Conservation (phyloP, 2,797 vertebrate genomes). For the Rhyacichthys aspro region DNA sequence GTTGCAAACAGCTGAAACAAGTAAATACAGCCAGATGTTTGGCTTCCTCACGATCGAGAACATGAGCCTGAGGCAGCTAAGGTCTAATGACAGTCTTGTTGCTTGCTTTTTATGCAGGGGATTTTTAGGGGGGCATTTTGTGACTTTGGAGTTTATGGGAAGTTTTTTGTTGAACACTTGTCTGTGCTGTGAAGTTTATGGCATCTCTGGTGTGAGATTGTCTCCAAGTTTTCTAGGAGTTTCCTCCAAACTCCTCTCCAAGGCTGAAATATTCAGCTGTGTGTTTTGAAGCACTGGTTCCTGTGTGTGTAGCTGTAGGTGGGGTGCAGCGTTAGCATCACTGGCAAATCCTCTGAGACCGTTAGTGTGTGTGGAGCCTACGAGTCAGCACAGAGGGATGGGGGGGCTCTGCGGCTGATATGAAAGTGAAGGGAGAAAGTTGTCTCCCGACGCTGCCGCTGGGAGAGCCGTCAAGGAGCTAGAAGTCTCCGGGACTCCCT, state of each 20-base stretch:
- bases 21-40: slow-evolving; percentile 76
- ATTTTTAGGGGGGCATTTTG: slow-evolving; percentile 68
- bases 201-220: slow-evolving; percentile 36
- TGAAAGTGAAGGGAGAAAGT: slow-evolving; percentile 77
- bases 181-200: slow-evolving; percentile 34
- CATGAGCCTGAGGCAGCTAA: slow-evolving; percentile 47
- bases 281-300: slow-evolving; percentile 57
- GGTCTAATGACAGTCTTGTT: slow-evolving; percentile 66
- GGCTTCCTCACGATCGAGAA: slow-evolving; percentile 46
- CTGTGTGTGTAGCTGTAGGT: slow-evolving; percentile 58
- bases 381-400: slow-evolving; percentile 46
- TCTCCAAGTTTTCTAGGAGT: slow-evolving; percentile 34
- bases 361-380: slow-evolving; percentile 41
- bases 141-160: slow-evolving; percentile 64
- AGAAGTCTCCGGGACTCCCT: slow-evolving; percentile 77
- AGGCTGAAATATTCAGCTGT: slow-evolving; percentile 45
- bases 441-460: slow-evolving; percentile 64
- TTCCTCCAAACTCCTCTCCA: slow-evolving; percentile 47
- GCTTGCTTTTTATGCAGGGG: slow-evolving; percentile 37
- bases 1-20: slow-evolving; percentile 69
- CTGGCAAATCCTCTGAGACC: slow-evolving; percentile 66
- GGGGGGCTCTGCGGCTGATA: slow-evolving; percentile 68
- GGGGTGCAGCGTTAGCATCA: slow-evolving; percentile 58
- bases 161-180: slow-evolving; percentile 35
- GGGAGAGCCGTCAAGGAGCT: slow-evolving; percentile 73